phyloP scores from a whole-genome alignment of 2,113 vertebrate genomes.

The Archilochus colubris region DNA sequence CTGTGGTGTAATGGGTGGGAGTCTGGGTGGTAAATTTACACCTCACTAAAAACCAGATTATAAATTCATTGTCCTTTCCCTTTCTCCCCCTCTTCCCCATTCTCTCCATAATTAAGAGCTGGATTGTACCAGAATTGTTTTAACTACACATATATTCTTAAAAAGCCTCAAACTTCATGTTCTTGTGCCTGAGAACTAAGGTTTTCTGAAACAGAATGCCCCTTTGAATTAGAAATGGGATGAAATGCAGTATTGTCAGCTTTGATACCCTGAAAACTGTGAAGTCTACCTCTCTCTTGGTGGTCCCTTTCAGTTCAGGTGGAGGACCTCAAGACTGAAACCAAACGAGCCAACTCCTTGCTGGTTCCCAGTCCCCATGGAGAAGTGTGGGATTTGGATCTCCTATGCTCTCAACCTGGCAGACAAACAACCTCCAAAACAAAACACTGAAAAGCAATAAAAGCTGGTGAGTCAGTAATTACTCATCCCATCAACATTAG shows the following conservation, averaged over 20 bases:
- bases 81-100: not conserved
- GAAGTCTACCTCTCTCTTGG: not conserved
- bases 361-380: not conserved
- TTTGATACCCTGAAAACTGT: not conserved
- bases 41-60: slow-evolving; percentile 24
- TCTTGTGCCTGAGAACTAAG: not conserved
- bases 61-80: slow-evolving; percentile 38
- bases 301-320: not conserved
- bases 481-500: not conserved
- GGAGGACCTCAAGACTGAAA: not conserved
- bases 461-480: not conserved
- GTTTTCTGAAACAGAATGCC: not conserved
- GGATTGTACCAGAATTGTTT: not conserved
- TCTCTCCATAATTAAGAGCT: not conserved
- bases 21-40: slow-evolving; percentile 43
- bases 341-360: not conserved
- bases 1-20: slow-evolving; percentile 45
- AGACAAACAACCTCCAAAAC: not conserved
- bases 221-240: not conserved
- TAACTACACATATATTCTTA: not conserved
- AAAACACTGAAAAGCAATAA: not conserved
- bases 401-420: not conserved
- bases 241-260: not conserved
- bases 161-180: not conserved
- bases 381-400: not conserved